Evolutionary conservation across 2,888 invertebrate genomes (phyloP), one percentile per base, ranked within the genome.

Genomic region (Trypoxylon attenuatum): DNA sequence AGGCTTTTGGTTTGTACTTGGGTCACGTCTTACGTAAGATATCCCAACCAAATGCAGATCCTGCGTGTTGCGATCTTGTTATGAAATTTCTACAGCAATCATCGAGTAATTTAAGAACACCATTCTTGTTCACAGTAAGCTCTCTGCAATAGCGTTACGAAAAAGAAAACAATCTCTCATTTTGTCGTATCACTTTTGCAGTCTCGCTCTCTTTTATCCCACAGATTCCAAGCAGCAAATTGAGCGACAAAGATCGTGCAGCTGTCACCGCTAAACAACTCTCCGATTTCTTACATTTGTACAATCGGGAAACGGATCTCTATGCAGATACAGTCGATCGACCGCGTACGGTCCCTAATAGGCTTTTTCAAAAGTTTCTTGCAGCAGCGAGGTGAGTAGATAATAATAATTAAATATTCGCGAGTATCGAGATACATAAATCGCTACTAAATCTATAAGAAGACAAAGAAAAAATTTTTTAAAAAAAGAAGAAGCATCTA

Each of bases 231-330:
- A 91, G 92, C 76, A 89, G 90, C 59, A 92, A 93, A 87, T 89
- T 94, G 83, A 90, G 92, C 77, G 92, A 92, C 82, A 95, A 95
- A 87, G 95, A 95, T 86, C 89, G 93, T 19, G 93, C 94, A 62
- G 95, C 95, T 1, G 92, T 95, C 76, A 92, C 95, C 50, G 94
- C 95, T 1, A 96, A 95, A 86, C 92, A 95, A 77, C 88, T 94
- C 50, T 94, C 94, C 82, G 95, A 96, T 86, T 96, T 95, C 87
- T 89, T 96, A 50, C 94, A 94, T 88, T 89, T 93, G 79, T 96
- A 95, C 87, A 94, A 93, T 83, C 89, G 93, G 54, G 95, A 95
- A 87, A 95, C 95, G 0, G 95, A 95, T 77, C 88, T 93, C 21
- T 94, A 92, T 82, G 90, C 92, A 2, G 93, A 94, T 84, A 90